Conservation (phyloP, 1,140 invertebrate species). For the Venturia canescens region DNA sequence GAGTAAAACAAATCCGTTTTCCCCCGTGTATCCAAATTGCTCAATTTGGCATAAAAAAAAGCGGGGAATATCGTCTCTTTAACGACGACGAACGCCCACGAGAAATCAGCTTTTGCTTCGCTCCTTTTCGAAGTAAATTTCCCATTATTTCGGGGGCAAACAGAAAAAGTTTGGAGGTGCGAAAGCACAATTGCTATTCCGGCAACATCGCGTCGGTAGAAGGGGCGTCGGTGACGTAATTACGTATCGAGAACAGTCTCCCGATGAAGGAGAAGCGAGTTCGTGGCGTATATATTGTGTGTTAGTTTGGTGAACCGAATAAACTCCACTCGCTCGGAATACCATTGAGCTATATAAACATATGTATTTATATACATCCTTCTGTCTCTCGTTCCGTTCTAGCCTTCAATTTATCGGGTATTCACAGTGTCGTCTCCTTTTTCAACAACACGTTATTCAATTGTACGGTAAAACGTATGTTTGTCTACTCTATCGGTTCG, state of each 20-base stretch:
- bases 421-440: constrained; percentile 45
- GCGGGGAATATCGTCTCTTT: too few relatives aligned
- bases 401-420: constrained; percentile 56
- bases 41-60: too few relatives aligned
- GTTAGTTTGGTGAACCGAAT: constrained; percentile 31
- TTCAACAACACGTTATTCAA: constrained; percentile 44
- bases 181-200: constrained; percentile 48
- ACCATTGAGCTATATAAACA: not conserved
- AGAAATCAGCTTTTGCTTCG: not conserved
- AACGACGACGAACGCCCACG: not conserved
- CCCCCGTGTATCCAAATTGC: too few relatives aligned
- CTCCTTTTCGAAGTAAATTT: not conserved
- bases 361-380: not conserved
- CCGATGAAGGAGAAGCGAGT: constrained; percentile 27
- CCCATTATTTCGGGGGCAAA: not conserved
- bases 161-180: constrained; percentile 21
- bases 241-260: constrained; percentile 43
- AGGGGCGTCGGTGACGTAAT: constrained; percentile 47
- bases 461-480: constrained; percentile 18
- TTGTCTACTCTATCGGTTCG: constrained; percentile 1
- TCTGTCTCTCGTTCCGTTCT: constrained; percentile 40
- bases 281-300: not conserved
- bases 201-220: constrained; percentile 33
- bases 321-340: constrained; percentile 11
- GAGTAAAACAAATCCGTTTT: too few relatives aligned